phyloP scores from a whole-genome alignment of 2,888 invertebrate genomes.

The Plagodis pulveraria region DNA sequence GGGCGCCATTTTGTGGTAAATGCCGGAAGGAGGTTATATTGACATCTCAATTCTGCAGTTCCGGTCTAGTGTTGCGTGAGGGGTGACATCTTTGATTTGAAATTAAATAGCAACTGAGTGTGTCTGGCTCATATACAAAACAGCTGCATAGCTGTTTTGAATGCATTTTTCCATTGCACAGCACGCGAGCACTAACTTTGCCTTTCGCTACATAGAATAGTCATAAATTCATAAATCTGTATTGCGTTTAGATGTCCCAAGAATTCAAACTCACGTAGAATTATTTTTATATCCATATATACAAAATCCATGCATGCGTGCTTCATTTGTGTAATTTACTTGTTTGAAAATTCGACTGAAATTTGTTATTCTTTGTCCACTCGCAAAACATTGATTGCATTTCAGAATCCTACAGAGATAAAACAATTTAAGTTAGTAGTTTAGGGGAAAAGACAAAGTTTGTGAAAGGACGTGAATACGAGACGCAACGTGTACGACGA shows the following conservation, averaged over 20 bases:
- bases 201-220: neutral
- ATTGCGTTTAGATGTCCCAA: too few species aligned
- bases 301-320: too few species aligned
- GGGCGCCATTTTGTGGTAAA: constrained; percentile 60
- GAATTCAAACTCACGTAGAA: too few species aligned
- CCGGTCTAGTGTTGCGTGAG: constrained; percentile 47
- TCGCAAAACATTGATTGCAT: constrained; percentile 9
- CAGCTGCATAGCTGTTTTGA: constrained; percentile 7
- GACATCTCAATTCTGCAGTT: constrained; percentile 74
- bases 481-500: constrained; percentile 19
- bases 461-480: constrained; percentile 41
- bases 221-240: neutral
- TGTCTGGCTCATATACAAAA: neutral
- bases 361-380: too few species aligned
- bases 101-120: too few species aligned
- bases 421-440: constrained; percentile 46
- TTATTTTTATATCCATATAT: too few species aligned
- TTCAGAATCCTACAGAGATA: constrained; percentile 32
- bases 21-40: constrained; percentile 67
- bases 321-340: too few species aligned
- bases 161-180: neutral
- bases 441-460: constrained; percentile 52
- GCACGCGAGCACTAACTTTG: constrained; percentile 1
- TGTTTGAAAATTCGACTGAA: too few species aligned
- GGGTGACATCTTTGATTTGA: neutral